phyloP scores from a whole-genome alignment of 1,140 invertebrate species.

The Brachionus plicatilis region DNA sequence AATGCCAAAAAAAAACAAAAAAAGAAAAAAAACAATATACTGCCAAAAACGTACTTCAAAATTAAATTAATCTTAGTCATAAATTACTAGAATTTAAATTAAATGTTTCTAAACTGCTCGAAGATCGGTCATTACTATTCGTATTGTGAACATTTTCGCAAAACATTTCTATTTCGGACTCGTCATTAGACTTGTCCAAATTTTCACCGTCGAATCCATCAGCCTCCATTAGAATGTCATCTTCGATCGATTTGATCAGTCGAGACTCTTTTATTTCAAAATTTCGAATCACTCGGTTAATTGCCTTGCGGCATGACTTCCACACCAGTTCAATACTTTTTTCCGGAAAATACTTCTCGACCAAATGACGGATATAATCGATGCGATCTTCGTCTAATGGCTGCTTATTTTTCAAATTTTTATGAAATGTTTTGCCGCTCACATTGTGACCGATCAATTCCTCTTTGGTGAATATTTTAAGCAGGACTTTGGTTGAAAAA shows the following conservation, averaged over 20 bases:
- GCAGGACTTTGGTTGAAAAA: slow-evolving; percentile 24
- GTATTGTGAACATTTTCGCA: neutral
- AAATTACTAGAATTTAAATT: slow-evolving; percentile 35
- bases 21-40: slow-evolving; percentile 26
- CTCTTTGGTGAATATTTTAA: slow-evolving; percentile 13
- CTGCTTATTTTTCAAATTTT: slow-evolving; percentile 35
- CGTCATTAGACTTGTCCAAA: slow-evolving; percentile 2
- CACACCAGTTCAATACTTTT: slow-evolving; percentile 10
- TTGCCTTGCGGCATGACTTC: slow-evolving; percentile 32
- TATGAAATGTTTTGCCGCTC: slow-evolving; percentile 33
- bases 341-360: slow-evolving; percentile 31
- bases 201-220: neutral
- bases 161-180: slow-evolving; percentile 31
- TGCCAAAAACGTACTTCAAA: neutral
- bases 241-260: slow-evolving; percentile 10
- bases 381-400: slow-evolving; percentile 30
- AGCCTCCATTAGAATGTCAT: neutral
- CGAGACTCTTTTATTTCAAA: slow-evolving; percentile 28
- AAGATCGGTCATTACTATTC: neutral
- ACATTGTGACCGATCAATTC: slow-evolving; percentile 37
- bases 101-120: slow-evolving; percentile 16
- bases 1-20: slow-evolving; percentile 14
- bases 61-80: neutral
- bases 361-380: slow-evolving; percentile 34
- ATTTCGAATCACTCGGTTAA: slow-evolving; percentile 32